Evolutionary conservation across 2,113 vertebrate species (phyloP), one percentile per base, ranked within the genome.

Genomic region (Catharus fuscescens): DNA sequence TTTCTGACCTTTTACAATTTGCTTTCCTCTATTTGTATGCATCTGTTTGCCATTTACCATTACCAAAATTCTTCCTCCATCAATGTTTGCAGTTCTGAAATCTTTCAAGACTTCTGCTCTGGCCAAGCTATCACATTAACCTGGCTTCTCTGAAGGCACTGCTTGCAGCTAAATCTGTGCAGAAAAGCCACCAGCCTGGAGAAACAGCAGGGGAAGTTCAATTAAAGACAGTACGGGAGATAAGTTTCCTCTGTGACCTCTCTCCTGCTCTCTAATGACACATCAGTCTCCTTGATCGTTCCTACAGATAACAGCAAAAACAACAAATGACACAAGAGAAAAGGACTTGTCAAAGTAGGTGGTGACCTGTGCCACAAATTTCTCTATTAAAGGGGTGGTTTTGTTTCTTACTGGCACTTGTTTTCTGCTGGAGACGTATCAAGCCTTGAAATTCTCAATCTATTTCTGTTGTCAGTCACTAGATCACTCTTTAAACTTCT

Each of bases 161-260:
- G 83, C 77, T 64, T 81, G 65, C 40, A 81, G 80, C 61, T 83
- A 73, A 78, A 74, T 71, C 83, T n/a, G n/a, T 56, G 52, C 8
- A 3, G 69, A 64, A 86, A 83, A 93, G 57, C 64, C 57, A 91
- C 69, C 65, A 76, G 48, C 60, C 73, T 71, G 69, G 48, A 83
- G 92, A 83, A 94, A 60, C 86, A 93, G 61, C 73, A 89, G 83
- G 91, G 77, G 59, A 87, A 74, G 77, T 78, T 87, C 86, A 96
- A 17, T 89, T 92, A 82, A 94, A 90, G 74, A 38, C 79, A 59
- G 47, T 28, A 56, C 17, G 82, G 74, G 54, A 86, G 62, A 91
- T 13, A 14, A 31, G 62, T 60, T 70, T 86, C 15, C 10, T 25
- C 40, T 86, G 50, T 8, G 23, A 94, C 66, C 81, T 80, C 71